These are phyloP conservation scores for Rhagophthalmus giganteus DNA, from an alignment of 2,888 invertebrate species.

Conservation along the genomic window DNA sequence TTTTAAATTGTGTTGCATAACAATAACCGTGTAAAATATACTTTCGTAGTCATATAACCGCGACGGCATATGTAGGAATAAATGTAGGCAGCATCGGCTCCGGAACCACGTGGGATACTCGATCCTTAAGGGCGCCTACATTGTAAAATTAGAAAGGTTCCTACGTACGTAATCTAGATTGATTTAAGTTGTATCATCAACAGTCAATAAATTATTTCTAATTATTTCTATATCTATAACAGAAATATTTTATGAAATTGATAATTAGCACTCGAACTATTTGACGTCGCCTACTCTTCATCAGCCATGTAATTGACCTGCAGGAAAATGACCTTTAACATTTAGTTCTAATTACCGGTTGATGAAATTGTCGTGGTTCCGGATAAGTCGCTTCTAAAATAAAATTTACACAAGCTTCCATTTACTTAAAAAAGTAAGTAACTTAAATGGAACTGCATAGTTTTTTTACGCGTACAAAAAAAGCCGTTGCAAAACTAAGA, in stretches of 20 bases:
- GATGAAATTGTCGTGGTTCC: not conserved
- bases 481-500: not conserved
- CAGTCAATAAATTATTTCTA: too few relatives aligned
- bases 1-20: constrained; percentile 8
- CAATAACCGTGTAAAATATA: constrained; percentile 11
- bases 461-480: not conserved
- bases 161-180: too few relatives aligned
- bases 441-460: too few relatives aligned
- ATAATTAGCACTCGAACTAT: too few relatives aligned
- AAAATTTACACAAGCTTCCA: too few relatives aligned
- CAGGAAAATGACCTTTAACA: constrained; percentile 10
- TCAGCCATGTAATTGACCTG: not conserved
- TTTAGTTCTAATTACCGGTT: not conserved
- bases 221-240: too few relatives aligned
- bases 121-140: constrained; percentile 1
- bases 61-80: too few relatives aligned
- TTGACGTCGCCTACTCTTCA: too few relatives aligned
- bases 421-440: too few relatives aligned
- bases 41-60: constrained; percentile 1
- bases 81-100: constrained; percentile 2
- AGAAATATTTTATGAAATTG: too few relatives aligned
- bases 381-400: too few relatives aligned
- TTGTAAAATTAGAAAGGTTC: not conserved
- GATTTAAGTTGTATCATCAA: too few relatives aligned
- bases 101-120: not conserved